Conservation (phyloP, 2,888 invertebrate genomes). For the Tipula confusa region DNA sequence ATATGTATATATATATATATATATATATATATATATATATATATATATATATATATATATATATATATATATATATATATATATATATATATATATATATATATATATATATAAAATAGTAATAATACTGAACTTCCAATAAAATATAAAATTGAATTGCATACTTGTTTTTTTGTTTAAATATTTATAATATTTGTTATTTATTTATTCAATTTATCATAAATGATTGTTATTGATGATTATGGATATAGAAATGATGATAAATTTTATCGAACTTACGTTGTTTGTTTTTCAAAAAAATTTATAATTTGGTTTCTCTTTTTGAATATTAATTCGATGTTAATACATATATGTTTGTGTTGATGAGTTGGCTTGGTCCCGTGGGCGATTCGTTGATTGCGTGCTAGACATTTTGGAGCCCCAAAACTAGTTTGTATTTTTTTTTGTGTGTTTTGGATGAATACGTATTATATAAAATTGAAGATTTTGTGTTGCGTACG, state of each 20-base stretch:
- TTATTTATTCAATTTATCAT: conserved; percentile 20
- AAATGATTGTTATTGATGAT: conserved; percentile 25
- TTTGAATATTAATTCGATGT: not conserved
- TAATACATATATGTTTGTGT: not conserved
- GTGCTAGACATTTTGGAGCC: conserved; percentile 25
- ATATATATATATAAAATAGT: not conserved
- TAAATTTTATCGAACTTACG: conserved; percentile 20
- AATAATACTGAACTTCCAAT: conserved; percentile 9
- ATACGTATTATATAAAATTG: too few species aligned
- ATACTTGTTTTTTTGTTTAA: conserved; percentile 25
- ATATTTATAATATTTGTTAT: conserved; percentile 15
- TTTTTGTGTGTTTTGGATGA: not conserved
- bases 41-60: too few species aligned
- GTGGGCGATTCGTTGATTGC: not conserved
- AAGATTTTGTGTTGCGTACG: too few species aligned
- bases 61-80: too few species aligned
- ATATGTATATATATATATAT: too few species aligned
- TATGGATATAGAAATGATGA: conserved; percentile 20
- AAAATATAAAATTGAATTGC: conserved; percentile 12
- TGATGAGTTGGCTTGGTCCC: conserved; percentile 25
- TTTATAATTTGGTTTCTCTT: not conserved
- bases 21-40: too few species aligned
- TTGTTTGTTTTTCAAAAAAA: not conserved
- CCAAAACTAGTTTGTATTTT: not conserved
- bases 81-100: too few species aligned